Percentiles rank a stretch among this genome's conserved stretches.
These are phyloP conservation scores for Xenopus tropicalis DNA, from an alignment of 2,113 vertebrate genomes.

Conservation along the genomic window DNA sequence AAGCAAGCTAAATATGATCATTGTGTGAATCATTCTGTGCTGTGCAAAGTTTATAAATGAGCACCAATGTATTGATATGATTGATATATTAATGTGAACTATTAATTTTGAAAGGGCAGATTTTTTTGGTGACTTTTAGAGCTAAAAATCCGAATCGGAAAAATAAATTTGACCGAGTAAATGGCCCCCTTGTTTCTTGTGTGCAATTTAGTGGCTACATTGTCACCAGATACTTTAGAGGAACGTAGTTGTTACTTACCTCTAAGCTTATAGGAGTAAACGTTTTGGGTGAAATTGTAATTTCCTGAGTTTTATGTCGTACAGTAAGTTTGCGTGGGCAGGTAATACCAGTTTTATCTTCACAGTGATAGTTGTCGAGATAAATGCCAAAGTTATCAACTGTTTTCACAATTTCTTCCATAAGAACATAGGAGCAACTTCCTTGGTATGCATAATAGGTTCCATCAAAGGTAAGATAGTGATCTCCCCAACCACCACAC, in stretches of 20 bases:
- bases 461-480: constrained; percentile 90
- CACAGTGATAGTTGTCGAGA: constrained; percentile 84
- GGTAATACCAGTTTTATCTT: constrained; percentile 68
- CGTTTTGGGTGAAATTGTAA: constrained; percentile 68
- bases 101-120: no score
- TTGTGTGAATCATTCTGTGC: no score
- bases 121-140: no score
- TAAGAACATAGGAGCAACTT: constrained; percentile 85
- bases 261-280: constrained; percentile 63
- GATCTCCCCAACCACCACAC: constrained; percentile 92
- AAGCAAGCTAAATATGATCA: no score
- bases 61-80: no score
- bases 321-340: constrained; percentile 80
- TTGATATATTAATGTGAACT: no score
- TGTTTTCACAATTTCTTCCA: constrained; percentile 69
- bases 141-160: no score
- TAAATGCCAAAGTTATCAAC: constrained; percentile 74
- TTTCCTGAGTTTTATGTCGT: constrained; percentile 62
- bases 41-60: no score
- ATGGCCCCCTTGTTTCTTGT: no score
- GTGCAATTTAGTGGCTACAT: no score
- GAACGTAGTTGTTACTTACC: constrained; percentile 55
- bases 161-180: no score
- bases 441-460: constrained; percentile 86
- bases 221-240: no score